A percentile compares a stretch with the other conserved stretches of the same genome.
Conservation (phyloP, 1,140 invertebrate species). For the Zaprionus davidi region DNA sequence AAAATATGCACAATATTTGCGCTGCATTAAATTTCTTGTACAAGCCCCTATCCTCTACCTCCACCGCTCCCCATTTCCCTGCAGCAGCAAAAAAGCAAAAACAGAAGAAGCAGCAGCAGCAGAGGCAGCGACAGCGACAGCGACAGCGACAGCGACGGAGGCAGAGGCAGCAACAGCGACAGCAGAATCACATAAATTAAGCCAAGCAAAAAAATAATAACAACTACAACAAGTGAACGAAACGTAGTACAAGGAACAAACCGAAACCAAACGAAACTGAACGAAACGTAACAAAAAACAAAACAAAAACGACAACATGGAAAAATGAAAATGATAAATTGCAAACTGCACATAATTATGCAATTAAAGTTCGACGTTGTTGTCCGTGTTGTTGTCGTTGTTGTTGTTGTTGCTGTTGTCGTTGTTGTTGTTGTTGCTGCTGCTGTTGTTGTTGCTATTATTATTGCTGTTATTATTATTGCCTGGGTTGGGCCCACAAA, state of each 20-base stretch:
- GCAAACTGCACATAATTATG: slow-evolving; percentile 84
- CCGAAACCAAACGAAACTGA: slow-evolving; percentile 29
- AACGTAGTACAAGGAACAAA: slow-evolving; percentile 16
- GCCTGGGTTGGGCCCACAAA: slow-evolving; percentile 60
- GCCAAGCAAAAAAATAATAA: slow-evolving; percentile 29
- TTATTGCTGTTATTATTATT: slow-evolving; percentile 74
- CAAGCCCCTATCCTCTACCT: background rate
- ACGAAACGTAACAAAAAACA: slow-evolving; percentile 32
- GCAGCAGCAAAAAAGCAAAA: slow-evolving; percentile 24
- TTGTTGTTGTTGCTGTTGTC: slow-evolving; percentile 49
- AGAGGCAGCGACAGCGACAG: background rate
- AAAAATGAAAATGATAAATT: slow-evolving; percentile 84
- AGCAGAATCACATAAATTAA: background rate
- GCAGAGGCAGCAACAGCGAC: background rate
- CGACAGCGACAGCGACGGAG: slow-evolving; percentile 3
- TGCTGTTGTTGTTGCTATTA: slow-evolving; percentile 36
- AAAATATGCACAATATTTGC: slow-evolving; percentile 59
- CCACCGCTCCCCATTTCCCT: slow-evolving; percentile 15
- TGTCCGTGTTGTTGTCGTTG: slow-evolving; percentile 17
- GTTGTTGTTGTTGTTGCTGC: slow-evolving; percentile 48
- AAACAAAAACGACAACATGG: slow-evolving; percentile 65
- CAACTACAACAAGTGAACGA: slow-evolving; percentile 10
- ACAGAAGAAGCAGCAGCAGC: slow-evolving; percentile 12
- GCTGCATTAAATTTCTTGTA: slow-evolving; percentile 57
- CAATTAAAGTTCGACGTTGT: slow-evolving; percentile 84